Conservation (phyloP, 23 tunicate species). For the Trididemnum miniatum region DNA sequence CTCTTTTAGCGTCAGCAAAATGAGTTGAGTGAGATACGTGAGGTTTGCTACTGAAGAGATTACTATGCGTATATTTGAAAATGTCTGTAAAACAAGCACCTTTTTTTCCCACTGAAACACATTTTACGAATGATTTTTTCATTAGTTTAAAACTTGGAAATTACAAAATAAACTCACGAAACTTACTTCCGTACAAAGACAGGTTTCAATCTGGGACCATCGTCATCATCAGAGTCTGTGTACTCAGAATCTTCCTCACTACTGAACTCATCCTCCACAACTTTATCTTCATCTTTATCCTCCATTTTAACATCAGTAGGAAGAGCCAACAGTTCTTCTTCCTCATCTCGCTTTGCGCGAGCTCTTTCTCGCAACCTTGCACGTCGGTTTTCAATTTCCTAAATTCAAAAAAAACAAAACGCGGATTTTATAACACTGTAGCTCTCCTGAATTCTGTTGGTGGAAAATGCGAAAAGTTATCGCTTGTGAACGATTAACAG, state of each 20-base stretch:
- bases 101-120: no score
- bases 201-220: constrained; percentile 96
- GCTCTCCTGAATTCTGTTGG: no score
- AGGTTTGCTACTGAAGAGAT: no score
- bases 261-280: constrained; percentile 75
- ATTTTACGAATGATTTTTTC: no score
- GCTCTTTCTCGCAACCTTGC: constrained; percentile 56
- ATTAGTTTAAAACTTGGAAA: no score
- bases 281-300: constrained; percentile 63
- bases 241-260: constrained; percentile 87
- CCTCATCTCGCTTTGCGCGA: constrained; percentile 55
- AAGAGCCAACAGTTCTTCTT: constrained; percentile 65
- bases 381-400: constrained; percentile 89
- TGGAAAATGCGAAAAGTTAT: no score
- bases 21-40: no score
- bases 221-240: constrained; percentile 85
- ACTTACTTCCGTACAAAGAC: constrained; percentile 94
- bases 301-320: constrained; percentile 49
- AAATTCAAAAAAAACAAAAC: neutral
- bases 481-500: no score
- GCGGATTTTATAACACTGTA: no score
- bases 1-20: no score
- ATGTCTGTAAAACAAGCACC: no score
- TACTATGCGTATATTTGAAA: no score
- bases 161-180: neutral